These are phyloP conservation scores for Halcyon leucocephala DNA, from an alignment of 2,797 vertebrate genomes.

Conservation along the genomic window DNA sequence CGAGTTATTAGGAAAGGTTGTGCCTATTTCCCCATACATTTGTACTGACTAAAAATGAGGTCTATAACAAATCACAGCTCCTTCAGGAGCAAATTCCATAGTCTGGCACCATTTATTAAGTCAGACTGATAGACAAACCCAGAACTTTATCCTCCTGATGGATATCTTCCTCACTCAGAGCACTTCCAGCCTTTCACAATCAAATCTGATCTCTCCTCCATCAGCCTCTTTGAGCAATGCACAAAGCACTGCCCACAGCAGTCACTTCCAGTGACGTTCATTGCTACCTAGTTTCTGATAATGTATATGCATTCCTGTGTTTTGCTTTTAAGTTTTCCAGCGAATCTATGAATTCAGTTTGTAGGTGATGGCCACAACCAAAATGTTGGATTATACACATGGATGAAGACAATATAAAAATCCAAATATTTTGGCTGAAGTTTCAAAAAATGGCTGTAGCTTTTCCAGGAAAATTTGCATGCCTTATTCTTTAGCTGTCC, in stretches of 20 bases:
- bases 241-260: not conserved
- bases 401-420: not conserved
- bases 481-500: not conserved
- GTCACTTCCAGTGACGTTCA: not conserved
- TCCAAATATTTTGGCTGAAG: not conserved
- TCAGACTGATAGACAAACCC: not conserved
- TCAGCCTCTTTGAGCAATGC: not conserved
- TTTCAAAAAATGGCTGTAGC: not conserved
- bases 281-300: not conserved
- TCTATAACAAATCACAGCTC: not conserved
- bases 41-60: not conserved
- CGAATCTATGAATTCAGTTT: not conserved
- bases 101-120: not conserved
- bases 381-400: not conserved
- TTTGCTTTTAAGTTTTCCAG: not conserved
- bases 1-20: not conserved
- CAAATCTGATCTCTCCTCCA: not conserved
- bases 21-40: not conserved
- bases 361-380: not conserved
- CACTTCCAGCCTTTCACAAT: not conserved
- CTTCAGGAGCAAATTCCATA: not conserved
- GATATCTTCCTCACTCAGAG: not conserved
- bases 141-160: not conserved
- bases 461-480: not conserved
- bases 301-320: not conserved